Conservation (phyloP, 2,797 vertebrate genomes). For the Numenius phaeopus region DNA sequence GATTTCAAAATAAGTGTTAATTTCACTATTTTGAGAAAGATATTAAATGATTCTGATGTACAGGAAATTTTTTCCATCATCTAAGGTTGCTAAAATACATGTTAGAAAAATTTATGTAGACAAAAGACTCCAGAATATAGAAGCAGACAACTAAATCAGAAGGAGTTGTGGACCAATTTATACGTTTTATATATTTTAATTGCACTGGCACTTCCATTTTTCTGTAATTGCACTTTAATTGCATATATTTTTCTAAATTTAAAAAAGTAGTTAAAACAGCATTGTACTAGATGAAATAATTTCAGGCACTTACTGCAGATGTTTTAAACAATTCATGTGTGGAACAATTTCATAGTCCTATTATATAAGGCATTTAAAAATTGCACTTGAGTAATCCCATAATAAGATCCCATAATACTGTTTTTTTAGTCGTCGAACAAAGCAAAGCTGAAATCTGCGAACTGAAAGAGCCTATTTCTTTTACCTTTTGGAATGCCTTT, state of each 20-base stretch:
- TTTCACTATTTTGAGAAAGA: constrained; percentile 45
- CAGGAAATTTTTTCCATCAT: background rate
- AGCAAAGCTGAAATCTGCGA: background rate
- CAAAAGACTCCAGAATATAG: background rate
- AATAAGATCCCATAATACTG: background rate
- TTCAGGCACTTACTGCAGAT: constrained; percentile 61
- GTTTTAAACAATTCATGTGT: constrained; percentile 69
- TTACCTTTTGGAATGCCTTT: background rate
- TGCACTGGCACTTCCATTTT: constrained; percentile 72
- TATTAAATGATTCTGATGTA: background rate
- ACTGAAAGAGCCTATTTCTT: background rate
- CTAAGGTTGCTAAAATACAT: constrained; percentile 26
- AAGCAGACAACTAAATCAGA: constrained; percentile 34
- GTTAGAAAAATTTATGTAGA: background rate
- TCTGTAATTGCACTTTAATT: constrained; percentile 80
- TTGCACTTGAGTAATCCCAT: constrained; percentile 29
- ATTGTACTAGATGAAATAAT: constrained; percentile 67
- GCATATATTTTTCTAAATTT: constrained; percentile 79
- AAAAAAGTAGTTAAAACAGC: constrained; percentile 76
- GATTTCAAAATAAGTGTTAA: constrained; percentile 41
- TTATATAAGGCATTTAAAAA: constrained; percentile 69
- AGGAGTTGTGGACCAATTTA: constrained; percentile 17
- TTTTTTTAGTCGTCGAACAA: background rate
- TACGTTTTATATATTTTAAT: constrained; percentile 74
- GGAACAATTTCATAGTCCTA: constrained; percentile 72